These are phyloP conservation scores for Brachycybe producta DNA, from an alignment of 2,888 invertebrate species.

Conservation along the genomic window DNA sequence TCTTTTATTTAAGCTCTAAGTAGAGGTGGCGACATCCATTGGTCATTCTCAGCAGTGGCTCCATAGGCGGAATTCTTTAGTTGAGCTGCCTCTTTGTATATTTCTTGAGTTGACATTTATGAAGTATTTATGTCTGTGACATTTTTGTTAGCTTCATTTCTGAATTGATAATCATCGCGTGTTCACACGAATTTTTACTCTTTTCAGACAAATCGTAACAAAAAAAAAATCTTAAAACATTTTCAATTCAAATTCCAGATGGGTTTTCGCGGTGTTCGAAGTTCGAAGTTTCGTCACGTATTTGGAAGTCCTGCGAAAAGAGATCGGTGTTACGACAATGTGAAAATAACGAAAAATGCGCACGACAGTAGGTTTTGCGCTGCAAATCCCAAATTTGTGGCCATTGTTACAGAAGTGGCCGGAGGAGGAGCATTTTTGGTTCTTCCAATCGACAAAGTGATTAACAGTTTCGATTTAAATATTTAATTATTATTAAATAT, in stretches of 20 bases:
- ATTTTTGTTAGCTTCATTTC: too few relatives aligned
- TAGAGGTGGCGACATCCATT: too few relatives aligned
- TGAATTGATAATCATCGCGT: too few relatives aligned
- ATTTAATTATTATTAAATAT: constrained; percentile 5
- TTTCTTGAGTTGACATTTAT: too few relatives aligned
- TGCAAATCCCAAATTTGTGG: constrained; percentile 94
- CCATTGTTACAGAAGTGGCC: constrained; percentile 92
- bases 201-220: too few relatives aligned
- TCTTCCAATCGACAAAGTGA: constrained; percentile 79
- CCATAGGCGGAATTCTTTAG: too few relatives aligned
- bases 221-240: too few relatives aligned
- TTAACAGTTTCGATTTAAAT: constrained; percentile 18
- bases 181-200: too few relatives aligned
- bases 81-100: too few relatives aligned
- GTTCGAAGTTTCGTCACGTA: constrained; percentile 96
- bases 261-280: constrained; percentile 94
- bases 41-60: too few relatives aligned
- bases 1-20: too few relatives aligned
- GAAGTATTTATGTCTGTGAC: too few relatives aligned
- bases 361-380: constrained; percentile 98
- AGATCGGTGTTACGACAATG: constrained; percentile 95
- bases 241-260: constrained; percentile 37
- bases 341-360: constrained; percentile 83
- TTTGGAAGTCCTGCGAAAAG: constrained; percentile 80
- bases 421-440: constrained; percentile 94